Evolutionary conservation across 2,797 vertebrate species (phyloP).

Genomic region (Numenius phaeopus): DNA sequence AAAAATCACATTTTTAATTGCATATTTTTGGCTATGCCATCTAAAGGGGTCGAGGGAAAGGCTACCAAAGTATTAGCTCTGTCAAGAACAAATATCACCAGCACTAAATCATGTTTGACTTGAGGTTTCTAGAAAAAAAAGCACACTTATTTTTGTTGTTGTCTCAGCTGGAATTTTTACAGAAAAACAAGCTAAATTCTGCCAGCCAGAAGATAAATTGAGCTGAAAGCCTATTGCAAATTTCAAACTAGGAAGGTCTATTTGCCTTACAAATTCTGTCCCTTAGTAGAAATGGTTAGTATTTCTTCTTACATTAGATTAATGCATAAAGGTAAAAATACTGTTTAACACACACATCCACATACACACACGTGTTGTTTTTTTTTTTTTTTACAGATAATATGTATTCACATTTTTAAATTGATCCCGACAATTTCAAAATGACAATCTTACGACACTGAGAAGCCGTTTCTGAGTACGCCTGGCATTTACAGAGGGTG

Average conservation of each 20-base stretch:
- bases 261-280: not conserved
- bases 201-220: not conserved
- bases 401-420: not conserved
- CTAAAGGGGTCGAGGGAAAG: slow-evolving; percentile 9
- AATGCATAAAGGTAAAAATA: not conserved
- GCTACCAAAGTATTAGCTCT: slow-evolving; percentile 26
- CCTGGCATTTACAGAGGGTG: not conserved
- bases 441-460: too few species aligned
- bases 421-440: not conserved
- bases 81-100: slow-evolving; percentile 20
- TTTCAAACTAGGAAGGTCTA: not conserved
- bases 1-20: not conserved
- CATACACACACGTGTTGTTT: too few species aligned
- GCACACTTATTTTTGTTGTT: not conserved
- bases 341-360: not conserved
- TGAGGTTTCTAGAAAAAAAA: not conserved
- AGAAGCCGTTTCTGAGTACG: not conserved
- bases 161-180: slow-evolving; percentile 8
- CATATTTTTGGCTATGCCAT: not conserved
- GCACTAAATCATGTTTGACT: slow-evolving; percentile 36
- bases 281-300: not conserved
- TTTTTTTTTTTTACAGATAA: not conserved
- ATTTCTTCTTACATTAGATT: not conserved
- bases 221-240: slow-evolving; percentile 12
- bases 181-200: slow-evolving; percentile 23